Conservation (phyloP, 2,113 vertebrate genomes). For the Eulacestoma nigropectus region DNA sequence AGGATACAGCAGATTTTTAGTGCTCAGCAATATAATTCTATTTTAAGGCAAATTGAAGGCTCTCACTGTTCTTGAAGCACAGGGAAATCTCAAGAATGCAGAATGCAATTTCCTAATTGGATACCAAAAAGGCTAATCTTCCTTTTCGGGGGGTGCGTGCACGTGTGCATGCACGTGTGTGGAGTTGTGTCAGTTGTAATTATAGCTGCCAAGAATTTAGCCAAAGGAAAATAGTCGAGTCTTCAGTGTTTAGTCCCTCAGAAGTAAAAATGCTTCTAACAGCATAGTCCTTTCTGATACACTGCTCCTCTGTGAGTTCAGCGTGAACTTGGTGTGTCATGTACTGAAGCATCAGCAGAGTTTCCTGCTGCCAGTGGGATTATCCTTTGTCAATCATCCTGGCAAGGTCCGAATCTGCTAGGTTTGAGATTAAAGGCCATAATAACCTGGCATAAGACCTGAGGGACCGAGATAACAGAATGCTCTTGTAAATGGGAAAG, state of each 20-base stretch:
- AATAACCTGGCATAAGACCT: background rate
- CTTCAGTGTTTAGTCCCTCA: background rate
- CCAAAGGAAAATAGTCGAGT: background rate
- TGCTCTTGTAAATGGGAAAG: background rate
- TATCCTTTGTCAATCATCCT: background rate
- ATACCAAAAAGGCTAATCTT: background rate
- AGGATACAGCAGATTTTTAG: background rate
- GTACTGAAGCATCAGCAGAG: background rate
- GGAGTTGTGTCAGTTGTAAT: background rate
- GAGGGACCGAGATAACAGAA: background rate
- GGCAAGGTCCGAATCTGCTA: background rate
- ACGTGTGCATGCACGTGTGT: accelerated
- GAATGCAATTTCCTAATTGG: background rate
- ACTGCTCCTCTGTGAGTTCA: background rate
- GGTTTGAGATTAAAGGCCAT: background rate
- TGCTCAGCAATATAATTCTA: background rate
- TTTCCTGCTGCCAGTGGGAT: background rate
- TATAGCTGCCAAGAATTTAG: background rate
- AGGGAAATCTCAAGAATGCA: background rate
- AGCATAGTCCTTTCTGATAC: background rate
- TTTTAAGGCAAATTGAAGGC: background rate
- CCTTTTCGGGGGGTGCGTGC: accelerated
- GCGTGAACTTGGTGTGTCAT: background rate
- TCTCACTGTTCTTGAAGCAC: background rate
- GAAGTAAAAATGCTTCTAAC: background rate